Conservation (phyloP, 2,888 invertebrate genomes). For the Piscicola geometra region DNA sequence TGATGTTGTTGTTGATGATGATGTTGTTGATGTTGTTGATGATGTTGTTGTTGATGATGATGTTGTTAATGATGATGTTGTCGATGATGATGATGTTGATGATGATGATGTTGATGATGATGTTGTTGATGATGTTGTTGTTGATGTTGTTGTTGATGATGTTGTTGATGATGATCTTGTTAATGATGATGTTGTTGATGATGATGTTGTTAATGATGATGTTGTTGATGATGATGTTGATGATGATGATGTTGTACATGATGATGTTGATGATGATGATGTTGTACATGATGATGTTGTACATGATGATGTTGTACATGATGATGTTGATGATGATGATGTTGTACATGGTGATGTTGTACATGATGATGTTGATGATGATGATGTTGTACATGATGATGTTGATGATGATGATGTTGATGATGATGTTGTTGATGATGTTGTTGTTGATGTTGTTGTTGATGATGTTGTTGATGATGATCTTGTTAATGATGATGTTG, state of each 20-base stretch:
- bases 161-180: no score
- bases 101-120: no score
- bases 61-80: no score
- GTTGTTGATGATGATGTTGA: background rate
- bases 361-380: constrained; percentile 22
- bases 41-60: no score
- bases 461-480: constrained; percentile 5
- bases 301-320: background rate
- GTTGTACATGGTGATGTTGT: background rate
- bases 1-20: no score
- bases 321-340: background rate
- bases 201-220: no score
- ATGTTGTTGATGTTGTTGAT: no score
- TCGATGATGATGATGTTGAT: no score
- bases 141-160: no score
- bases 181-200: no score
- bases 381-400: constrained; percentile 7
- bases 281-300: background rate
- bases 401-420: constrained; percentile 23
- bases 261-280: background rate
- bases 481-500: background rate
- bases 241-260: background rate
- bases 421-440: constrained; percentile 24
- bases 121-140: no score
- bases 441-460: constrained; percentile 5